These are phyloP conservation scores for Vanessa atalanta DNA, from an alignment of 1,140 invertebrate species.

Conservation along the genomic window DNA sequence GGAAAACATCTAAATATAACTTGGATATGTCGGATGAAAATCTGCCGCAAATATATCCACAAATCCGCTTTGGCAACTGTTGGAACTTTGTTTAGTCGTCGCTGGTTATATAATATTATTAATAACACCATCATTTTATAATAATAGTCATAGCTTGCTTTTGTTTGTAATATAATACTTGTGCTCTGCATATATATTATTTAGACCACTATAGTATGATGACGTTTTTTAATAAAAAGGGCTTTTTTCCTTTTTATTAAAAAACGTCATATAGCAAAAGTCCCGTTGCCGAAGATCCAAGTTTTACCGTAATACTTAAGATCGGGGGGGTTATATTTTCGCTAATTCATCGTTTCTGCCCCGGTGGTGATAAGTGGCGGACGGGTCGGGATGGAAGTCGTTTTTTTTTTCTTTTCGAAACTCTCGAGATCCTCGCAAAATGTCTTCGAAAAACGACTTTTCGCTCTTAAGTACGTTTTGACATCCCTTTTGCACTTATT, in stretches of 20 bases:
- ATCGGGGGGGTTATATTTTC: slow-evolving; percentile 48
- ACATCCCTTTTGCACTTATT: slow-evolving; percentile 68
- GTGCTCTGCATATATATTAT: too few species aligned
- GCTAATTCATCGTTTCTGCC: slow-evolving; percentile 63
- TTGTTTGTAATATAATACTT: too few species aligned
- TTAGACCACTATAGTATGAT: neutral
- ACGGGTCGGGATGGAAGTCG: slow-evolving; percentile 62
- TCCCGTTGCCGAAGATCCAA: slow-evolving; percentile 11
- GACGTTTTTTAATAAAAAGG: too few species aligned
- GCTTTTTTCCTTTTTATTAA: neutral
- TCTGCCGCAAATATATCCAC: too few species aligned
- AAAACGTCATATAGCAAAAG: neutral
- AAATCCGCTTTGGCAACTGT: too few species aligned
- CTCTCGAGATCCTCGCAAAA: slow-evolving; percentile 72
- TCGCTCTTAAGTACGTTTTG: slow-evolving; percentile 70
- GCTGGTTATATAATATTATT: too few species aligned
- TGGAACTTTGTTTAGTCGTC: too few species aligned
- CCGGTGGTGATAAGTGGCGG: slow-evolving; percentile 65
- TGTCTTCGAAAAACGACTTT: slow-evolving; percentile 74
- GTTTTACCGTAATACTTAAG: slow-evolving; percentile 14
- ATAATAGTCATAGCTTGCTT: too few species aligned
- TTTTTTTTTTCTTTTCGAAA: slow-evolving; percentile 64
- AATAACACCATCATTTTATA: too few species aligned
- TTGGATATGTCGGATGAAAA: too few species aligned
- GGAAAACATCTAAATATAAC: too few species aligned